phyloP scores from a whole-genome alignment of 35 echinoderm and acorn worm species.

The Chiridota heheva region DNA sequence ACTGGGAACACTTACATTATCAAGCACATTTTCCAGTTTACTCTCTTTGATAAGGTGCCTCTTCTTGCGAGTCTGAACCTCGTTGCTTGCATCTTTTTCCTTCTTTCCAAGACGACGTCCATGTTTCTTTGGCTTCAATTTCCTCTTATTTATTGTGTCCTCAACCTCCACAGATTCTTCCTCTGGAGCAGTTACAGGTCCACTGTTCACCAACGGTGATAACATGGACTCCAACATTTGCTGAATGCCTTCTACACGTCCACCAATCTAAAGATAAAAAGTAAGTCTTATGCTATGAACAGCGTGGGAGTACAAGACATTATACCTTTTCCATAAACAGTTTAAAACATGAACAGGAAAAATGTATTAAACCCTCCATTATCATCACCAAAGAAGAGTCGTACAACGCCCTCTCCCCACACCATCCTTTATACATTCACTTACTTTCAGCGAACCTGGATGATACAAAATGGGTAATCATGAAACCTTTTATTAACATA shows the following conservation, averaged over 20 bases:
- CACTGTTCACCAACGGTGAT: neutral
- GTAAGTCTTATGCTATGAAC: neutral
- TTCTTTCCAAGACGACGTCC: neutral
- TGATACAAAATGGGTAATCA: no score
- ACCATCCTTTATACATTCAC: no score
- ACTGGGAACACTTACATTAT: constrained; percentile 28
- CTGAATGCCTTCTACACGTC: constrained; percentile 72
- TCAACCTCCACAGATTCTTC: neutral
- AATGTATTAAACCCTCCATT: no score
- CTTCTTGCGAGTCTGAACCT: constrained; percentile 11
- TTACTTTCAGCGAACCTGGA: no score
- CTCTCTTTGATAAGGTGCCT: constrained; percentile 43
- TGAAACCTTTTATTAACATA: no score
- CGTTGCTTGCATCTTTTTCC: constrained; percentile 1
- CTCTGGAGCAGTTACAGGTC: constrained; percentile 9
- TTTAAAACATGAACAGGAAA: no score
- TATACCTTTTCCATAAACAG: no score
- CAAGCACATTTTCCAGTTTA: constrained; percentile 42
- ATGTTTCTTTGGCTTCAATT: neutral
- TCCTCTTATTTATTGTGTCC: neutral
- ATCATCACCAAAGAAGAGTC: no score
- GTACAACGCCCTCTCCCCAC: no score
- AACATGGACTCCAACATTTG: constrained; percentile 48
- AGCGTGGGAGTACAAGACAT: no score
- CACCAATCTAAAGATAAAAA: constrained; percentile 57